phyloP scores from a whole-genome alignment of 1,140 invertebrate species.

The Bombus pyrosoma region DNA sequence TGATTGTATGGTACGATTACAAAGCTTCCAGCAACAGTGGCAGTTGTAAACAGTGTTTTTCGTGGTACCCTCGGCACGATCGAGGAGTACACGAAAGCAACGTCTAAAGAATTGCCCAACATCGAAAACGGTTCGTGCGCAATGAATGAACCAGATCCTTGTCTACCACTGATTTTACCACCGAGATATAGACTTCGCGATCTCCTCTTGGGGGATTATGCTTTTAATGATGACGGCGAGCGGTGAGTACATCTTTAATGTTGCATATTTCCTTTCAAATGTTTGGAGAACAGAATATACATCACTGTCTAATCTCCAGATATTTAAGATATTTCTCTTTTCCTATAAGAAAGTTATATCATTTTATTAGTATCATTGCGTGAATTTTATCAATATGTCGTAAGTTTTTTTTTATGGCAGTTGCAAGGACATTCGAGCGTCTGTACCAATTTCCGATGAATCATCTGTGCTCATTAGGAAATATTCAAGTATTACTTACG shows the following conservation, averaged over 20 bases:
- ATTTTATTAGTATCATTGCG: too few relatives aligned
- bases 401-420: not conserved
- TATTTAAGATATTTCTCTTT: not conserved
- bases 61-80: constrained; percentile 40
- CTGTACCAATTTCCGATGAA: not conserved
- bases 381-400: too few relatives aligned
- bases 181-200: constrained; percentile 90
- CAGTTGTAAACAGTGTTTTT: constrained; percentile 37
- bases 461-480: not conserved
- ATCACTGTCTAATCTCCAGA: not conserved
- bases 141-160: constrained; percentile 81
- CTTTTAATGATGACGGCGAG: constrained; percentile 90
- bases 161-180: constrained; percentile 77
- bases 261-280: not conserved
- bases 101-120: constrained; percentile 12
- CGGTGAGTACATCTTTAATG: constrained; percentile 82
- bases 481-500: not conserved
- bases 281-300: not conserved
- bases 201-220: constrained; percentile 90
- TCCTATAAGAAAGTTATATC: not conserved
- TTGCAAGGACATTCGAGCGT: too few relatives aligned
- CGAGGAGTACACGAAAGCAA: constrained; percentile 43
- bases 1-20: not conserved
- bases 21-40: constrained; percentile 1
- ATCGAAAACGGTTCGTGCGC: constrained; percentile 46